Percentiles rank a stretch among this genome's conserved stretches.
phyloP scores from a whole-genome alignment of 2,797 vertebrate species.

The Ceyx erithaca region DNA sequence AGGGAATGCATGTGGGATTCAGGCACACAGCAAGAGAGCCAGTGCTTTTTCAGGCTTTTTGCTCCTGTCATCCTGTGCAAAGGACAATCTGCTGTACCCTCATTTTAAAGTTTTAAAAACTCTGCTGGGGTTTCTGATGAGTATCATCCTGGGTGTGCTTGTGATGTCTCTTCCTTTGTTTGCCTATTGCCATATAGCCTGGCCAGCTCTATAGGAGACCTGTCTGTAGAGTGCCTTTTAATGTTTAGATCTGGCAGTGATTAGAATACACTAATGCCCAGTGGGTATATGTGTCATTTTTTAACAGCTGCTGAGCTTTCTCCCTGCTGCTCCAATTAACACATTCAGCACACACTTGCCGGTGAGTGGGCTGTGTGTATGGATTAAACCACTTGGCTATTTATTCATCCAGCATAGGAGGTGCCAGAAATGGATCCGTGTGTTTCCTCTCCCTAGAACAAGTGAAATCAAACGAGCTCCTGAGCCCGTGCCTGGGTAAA shows the following conservation, averaged over 20 bases:
- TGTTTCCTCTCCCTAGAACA: background rate
- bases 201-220: constrained; percentile 45
- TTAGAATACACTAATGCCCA: constrained; percentile 79
- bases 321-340: constrained; percentile 84
- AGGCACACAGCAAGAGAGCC: background rate
- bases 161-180: constrained; percentile 53
- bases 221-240: constrained; percentile 70
- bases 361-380: constrained; percentile 73
- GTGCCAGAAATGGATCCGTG: background rate
- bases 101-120: constrained; percentile 31
- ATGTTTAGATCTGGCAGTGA: constrained; percentile 76
- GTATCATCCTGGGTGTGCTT: background rate
- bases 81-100: background rate
- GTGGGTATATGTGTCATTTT: constrained; percentile 80
- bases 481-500: background rate
- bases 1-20: constrained; percentile 9
- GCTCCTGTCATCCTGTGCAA: background rate
- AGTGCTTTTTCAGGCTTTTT: background rate
- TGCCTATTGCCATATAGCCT: background rate
- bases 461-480: constrained; percentile 8
- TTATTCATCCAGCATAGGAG: constrained; percentile 32
- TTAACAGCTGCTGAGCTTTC: constrained; percentile 80
- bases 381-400: constrained; percentile 80
- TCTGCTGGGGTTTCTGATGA: constrained; percentile 16
- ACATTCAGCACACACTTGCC: constrained; percentile 70